Conservation (phyloP, 2,113 vertebrate species). For the Tamias sibiricus region DNA sequence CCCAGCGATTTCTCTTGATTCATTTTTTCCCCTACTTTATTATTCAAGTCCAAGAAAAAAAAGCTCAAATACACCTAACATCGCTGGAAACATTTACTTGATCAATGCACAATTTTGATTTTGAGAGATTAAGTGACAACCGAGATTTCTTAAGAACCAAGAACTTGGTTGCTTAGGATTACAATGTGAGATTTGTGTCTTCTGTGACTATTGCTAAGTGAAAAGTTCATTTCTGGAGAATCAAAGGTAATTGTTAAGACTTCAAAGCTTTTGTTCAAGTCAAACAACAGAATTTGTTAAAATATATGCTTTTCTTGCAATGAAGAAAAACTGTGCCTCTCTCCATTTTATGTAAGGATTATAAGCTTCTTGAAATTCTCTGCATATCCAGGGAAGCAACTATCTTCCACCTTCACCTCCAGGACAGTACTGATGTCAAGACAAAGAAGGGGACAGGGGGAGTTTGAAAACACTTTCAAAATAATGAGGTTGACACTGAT, state of each 20-base stretch:
- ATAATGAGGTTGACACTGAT: slow-evolving; percentile 1
- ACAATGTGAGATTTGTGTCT: background rate
- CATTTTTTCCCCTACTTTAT: slow-evolving; percentile 38
- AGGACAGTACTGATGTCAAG: background rate
- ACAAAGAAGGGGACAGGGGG: background rate
- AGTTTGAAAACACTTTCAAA: slow-evolving; percentile 45
- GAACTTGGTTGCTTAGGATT: background rate
- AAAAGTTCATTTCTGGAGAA: background rate
- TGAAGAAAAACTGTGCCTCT: background rate
- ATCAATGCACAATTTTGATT: background rate
- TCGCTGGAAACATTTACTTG: background rate
- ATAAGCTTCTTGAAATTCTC: background rate
- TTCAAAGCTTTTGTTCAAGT: background rate
- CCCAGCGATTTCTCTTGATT: background rate
- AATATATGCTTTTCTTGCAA: background rate
- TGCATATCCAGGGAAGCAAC: background rate
- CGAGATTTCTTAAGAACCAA: background rate
- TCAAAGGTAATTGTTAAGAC: background rate
- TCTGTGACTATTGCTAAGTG: background rate
- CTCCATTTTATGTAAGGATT: background rate
- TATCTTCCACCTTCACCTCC: background rate
- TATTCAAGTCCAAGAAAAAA: slow-evolving; percentile 5
- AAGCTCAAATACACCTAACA: background rate
- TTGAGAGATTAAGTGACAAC: background rate
- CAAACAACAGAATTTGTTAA: background rate